Base-by-base conservation (phyloP, 2,797 vertebrate species). In the Amblyopsis hoosieri region DNA sequence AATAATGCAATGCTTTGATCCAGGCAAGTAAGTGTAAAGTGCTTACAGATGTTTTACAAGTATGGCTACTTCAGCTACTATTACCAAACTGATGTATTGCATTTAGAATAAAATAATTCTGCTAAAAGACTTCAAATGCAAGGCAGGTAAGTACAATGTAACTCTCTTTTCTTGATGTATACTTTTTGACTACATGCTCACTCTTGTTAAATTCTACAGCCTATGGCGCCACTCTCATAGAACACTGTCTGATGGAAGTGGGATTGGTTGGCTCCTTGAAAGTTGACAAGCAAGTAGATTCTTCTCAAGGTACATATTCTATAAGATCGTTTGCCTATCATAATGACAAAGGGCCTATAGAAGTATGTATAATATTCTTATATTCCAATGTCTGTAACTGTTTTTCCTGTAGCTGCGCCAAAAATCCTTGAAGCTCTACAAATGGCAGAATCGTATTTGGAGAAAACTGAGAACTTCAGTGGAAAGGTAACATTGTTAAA, bases 181-280 rank as follows among this genome's bases (percentile, higher is more conserved):
- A 37, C 9, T 9, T 9, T 37, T 5, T 54, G 12, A 60, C 58
- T 60, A 63, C 50, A 0, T 61, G 6, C 74, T 3, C 5, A 61
- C 37, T 58, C 3, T 59, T 19, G 69, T 64, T 54, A 13, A 7
- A 37, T 37, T 63, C 29, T 33, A 3, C 75, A 93, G 91, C 96
- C 6, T 99, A 95, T 23, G 97, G 98, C 58, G 93, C 95, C 59
- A 93, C 95, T 48, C 88, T 99, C 31, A 98, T 99, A 2, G 97
- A 99, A 62, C 96, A 99, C 78, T 97, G 97, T 85, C 90, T 99
- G 64, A 91, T 95, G 69, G 94, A 95, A 87, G 90, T 75, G 3
- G 96, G 95, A 66, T 90, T 98, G 57, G 57, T 92, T 0, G 92
- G 93, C 56, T 88, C 78, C 54, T 74, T 94, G 74, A 99, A 95